phyloP scores from a whole-genome alignment of 2,888 invertebrate genomes.

The Microctonus brassicae region DNA sequence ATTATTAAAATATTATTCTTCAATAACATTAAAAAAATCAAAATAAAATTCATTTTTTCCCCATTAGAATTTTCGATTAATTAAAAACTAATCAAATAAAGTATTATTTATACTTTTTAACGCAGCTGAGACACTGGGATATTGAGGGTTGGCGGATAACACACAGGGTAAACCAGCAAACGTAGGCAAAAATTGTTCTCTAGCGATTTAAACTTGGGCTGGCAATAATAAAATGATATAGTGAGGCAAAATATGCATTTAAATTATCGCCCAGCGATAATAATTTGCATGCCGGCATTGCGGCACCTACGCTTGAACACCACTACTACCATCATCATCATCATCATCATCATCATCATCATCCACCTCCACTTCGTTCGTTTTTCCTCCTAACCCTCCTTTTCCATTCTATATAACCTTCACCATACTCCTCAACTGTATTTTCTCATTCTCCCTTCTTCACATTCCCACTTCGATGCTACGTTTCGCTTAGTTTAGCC shows the following conservation, averaged over 20 bases:
- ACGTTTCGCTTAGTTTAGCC: constrained; percentile 68
- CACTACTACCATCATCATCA: constrained; percentile 10
- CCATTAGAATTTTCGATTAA: too few relatives aligned
- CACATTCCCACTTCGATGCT: constrained; percentile 47
- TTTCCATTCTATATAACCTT: constrained; percentile 34
- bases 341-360: not conserved
- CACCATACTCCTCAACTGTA: constrained; percentile 43
- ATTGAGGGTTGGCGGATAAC: not conserved
- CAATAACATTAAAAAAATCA: too few relatives aligned
- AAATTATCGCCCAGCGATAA: constrained; percentile 70
- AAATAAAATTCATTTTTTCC: too few relatives aligned
- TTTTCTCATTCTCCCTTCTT: constrained; percentile 45
- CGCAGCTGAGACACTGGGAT: too few relatives aligned
- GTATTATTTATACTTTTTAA: too few relatives aligned
- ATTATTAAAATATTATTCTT: too few relatives aligned
- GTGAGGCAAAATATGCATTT: constrained; percentile 70
- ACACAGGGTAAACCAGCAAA: not conserved
- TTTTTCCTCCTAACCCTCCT: not conserved
- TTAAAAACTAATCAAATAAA: too few relatives aligned
- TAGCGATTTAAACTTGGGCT: constrained; percentile 22
- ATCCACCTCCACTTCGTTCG: not conserved
- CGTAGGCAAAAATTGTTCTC: not conserved
- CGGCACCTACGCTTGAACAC: constrained; percentile 50
- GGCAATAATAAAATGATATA: constrained; percentile 71
- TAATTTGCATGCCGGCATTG: constrained; percentile 69